These are phyloP conservation scores for Pipistrellus pipistrellus DNA, from an alignment of 2,797 vertebrate species.

Conservation along the genomic window DNA sequence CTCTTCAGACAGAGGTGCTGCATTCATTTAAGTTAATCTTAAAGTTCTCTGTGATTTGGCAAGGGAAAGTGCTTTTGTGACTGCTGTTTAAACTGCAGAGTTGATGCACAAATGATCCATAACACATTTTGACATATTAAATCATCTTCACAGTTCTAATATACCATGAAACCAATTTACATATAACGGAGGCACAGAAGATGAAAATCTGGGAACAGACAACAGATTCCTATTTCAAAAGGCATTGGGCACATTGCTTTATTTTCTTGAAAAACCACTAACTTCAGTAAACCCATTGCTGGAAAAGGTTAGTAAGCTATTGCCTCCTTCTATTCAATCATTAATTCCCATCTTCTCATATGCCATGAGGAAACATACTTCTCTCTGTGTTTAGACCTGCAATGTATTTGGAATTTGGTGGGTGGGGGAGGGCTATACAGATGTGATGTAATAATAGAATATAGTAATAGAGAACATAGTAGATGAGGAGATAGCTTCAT, in stretches of 20 bases:
- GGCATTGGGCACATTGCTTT: conserved; percentile 70
- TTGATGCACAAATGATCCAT: conserved; percentile 84
- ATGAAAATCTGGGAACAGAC: conserved; percentile 79
- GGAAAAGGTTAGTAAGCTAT: conserved; percentile 60
- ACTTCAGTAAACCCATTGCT: conserved; percentile 58
- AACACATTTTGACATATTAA: conserved; percentile 86
- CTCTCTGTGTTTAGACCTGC: conserved; percentile 20
- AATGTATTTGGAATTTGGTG: neutral
- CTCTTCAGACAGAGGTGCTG: conserved; percentile 61
- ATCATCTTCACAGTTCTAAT: conserved; percentile 87
- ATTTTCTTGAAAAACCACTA: conserved; percentile 66
- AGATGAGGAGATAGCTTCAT: neutral
- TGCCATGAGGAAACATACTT: neutral
- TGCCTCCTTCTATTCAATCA: conserved; percentile 15
- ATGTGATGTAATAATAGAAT: neutral
- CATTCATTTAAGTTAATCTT: conserved; percentile 68
- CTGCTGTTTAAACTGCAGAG: conserved; percentile 79
- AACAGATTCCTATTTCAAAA: conserved; percentile 79
- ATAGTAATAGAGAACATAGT: neutral
- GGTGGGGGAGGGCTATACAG: neutral
- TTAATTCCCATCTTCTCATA: neutral
- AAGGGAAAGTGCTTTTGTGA: conserved; percentile 65
- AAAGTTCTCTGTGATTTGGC: conserved; percentile 75
- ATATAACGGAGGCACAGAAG: conserved; percentile 82
- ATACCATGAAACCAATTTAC: conserved; percentile 86